Conservation (phyloP, 2,888 invertebrate species). For the Trachelus tabidus region DNA sequence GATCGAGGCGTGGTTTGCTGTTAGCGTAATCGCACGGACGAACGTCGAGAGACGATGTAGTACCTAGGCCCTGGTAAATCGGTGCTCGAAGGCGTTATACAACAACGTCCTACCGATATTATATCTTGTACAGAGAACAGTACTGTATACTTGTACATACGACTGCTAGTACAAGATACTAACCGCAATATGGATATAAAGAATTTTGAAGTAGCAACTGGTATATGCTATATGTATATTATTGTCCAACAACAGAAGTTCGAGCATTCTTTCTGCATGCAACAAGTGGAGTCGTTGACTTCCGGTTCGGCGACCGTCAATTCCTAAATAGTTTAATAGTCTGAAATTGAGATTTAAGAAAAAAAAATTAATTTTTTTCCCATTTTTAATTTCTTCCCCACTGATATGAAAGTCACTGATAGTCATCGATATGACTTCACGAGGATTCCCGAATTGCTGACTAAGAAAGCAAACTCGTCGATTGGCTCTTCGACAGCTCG, state of each 20-base stretch:
- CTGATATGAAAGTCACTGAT: no score
- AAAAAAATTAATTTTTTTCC: no score
- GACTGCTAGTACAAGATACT: background rate
- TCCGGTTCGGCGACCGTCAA: no score
- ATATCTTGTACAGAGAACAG: background rate
- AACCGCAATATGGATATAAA: background rate
- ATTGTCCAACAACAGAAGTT: no score
- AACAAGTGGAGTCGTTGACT: no score
- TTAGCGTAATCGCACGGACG: conserved; percentile 1
- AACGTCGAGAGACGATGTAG: background rate
- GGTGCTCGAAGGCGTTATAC: background rate
- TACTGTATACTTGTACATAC: background rate
- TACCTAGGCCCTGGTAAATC: background rate
- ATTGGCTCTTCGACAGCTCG: background rate
- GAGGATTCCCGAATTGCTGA: background rate
- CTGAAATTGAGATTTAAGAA: no score
- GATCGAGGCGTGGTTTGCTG: conserved; percentile 43
- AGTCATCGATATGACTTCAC: background rate
- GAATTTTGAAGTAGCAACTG: background rate
- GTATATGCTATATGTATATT: no score
- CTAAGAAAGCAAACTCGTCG: background rate
- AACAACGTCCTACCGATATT: background rate
- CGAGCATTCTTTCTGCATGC: no score
- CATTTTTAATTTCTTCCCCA: no score
- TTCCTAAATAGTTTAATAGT: no score